These are phyloP conservation scores for Sinella curviseta DNA, from an alignment of 1,140 invertebrate species.

Conservation along the genomic window DNA sequence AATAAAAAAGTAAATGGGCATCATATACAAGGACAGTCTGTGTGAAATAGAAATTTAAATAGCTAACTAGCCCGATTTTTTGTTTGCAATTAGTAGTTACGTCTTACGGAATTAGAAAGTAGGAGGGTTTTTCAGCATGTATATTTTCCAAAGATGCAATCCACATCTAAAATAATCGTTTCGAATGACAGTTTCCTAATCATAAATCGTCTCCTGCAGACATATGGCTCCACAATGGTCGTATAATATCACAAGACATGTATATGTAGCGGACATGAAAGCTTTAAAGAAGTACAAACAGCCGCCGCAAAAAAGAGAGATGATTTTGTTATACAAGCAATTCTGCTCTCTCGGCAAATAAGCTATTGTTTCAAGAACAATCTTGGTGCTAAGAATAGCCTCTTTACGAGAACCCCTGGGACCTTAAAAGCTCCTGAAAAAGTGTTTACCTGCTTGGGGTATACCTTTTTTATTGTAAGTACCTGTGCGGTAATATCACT, in stretches of 20 bases:
- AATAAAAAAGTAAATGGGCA: too few relatives aligned
- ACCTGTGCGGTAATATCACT: neutral
- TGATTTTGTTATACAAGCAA: neutral
- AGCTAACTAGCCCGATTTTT: neutral
- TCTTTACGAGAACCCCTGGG: conserved; percentile 26
- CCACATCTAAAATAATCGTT: conserved; percentile 20
- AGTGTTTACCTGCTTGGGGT: neutral
- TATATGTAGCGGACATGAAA: too few relatives aligned
- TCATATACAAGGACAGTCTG: too few relatives aligned
- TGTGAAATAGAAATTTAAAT: neutral
- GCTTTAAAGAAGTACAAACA: neutral
- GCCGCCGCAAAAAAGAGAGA: conserved; percentile 9
- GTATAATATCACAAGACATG: neutral
- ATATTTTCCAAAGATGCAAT: conserved; percentile 18
- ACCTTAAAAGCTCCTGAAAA: conserved; percentile 18
- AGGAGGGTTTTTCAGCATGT: conserved; percentile 8
- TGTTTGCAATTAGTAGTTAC: conserved; percentile 1
- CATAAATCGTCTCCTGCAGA: conserved; percentile 17
- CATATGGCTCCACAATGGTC: neutral
- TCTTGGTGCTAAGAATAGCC: conserved; percentile 22
- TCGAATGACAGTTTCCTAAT: conserved; percentile 21
- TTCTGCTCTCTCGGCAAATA: conserved; percentile 7
- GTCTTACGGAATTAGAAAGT: conserved; percentile 1
- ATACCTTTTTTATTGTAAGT: conserved; percentile 1
- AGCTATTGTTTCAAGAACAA: conserved; percentile 17